Base-by-base conservation (phyloP, 2,113 vertebrate genomes). In the Grallaria varia region DNA sequence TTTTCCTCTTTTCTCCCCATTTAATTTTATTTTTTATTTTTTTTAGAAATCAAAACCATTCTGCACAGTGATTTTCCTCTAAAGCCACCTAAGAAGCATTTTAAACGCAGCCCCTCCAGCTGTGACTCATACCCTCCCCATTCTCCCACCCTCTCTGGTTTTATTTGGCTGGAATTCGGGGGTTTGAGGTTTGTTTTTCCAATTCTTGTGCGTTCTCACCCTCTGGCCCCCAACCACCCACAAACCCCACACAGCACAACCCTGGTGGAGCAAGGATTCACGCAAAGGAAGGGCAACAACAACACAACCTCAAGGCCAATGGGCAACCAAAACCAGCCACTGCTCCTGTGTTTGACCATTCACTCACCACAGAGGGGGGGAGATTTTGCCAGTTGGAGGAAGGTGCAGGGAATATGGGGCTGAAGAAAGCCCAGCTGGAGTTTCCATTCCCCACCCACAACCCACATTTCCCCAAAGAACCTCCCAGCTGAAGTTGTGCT, bases 1-100 rank as follows among this genome's bases (percentile, higher is more conserved):
- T 40, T 11, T 53, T n/a, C 4, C 1, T 5, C 7, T 10, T 11
- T 5, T 19, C 14, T 49, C 1, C 1, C 7, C 5, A 17, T 33
- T 50, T 39, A 4, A 6, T 11, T 11, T 12, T 21, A 58, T 8
- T 23, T 15, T 4, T 49, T 14, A 5, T 35, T 18, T 33, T 31
- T 17, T 69, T 45, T 39, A 73, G 24, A 12, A 35, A 50, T 73
- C 24, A 30, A 80, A 76, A 28, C 17, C 31, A 47, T 73, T 58
- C 56, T 12, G 16, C 25, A 10, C 21, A 44, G 28, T 12, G 40
- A 37, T 92, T 92, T 95, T 92, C 67, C 73, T 81, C 69, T 53
- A 58, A 95, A 94, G 67, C 40, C 73, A 87, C 63, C 73, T 49
- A 68, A 66, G 62, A 44, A 86, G 50, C 20, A 31, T 66, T 63